Conservation (phyloP, 2,888 invertebrate species). For the Hoplodrina blanda region DNA sequence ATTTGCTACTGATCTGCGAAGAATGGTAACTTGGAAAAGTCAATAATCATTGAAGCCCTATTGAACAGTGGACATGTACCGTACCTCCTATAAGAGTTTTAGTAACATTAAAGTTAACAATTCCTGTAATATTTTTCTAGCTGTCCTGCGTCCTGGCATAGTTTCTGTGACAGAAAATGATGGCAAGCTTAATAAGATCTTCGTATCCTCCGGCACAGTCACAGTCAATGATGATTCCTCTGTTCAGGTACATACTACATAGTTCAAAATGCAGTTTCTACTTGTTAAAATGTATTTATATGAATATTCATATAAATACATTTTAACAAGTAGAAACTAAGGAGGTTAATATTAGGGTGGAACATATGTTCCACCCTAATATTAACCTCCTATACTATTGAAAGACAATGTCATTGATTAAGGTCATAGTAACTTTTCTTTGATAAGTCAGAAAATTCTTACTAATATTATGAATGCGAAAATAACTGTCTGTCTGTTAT, state of each 20-base stretch:
- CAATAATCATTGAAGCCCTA: neutral
- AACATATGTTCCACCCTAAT: neutral
- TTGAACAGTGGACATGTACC: neutral
- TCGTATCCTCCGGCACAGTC: slow-evolving; percentile 99
- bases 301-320: neutral
- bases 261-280: neutral
- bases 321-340: neutral
- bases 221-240: slow-evolving; percentile 99
- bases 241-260: slow-evolving; percentile 92
- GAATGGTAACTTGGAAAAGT: neutral
- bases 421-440: slow-evolving; percentile 7
- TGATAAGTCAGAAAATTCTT: too few relatives aligned
- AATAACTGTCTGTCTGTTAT: too few relatives aligned
- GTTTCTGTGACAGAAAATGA: slow-evolving; percentile 97
- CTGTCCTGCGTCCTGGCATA: slow-evolving; percentile 98
- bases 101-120: neutral
- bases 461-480: too few relatives aligned
- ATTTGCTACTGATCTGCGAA: neutral
- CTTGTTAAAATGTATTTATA: neutral
- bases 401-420: slow-evolving; percentile 2
- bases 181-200: slow-evolving; percentile 95
- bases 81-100: neutral
- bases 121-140: slow-evolving; percentile 78
- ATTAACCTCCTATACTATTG: neutral
- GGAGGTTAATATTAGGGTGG: neutral